phyloP scores from a whole-genome alignment of 2,888 invertebrate genomes.

The Agrilus mali region DNA sequence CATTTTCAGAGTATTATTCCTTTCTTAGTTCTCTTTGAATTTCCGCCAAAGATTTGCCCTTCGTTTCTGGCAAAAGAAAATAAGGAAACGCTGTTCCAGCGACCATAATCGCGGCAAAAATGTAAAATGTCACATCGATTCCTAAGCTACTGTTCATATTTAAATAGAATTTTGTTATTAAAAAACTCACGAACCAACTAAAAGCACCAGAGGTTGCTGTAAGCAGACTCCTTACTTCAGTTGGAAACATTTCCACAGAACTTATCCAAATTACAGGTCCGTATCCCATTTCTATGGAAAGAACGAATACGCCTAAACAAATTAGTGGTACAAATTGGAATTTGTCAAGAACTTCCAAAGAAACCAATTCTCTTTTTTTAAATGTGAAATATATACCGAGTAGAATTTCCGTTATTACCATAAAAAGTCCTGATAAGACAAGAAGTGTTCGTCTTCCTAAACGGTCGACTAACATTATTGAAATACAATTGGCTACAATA shows the following conservation, averaged over 20 bases:
- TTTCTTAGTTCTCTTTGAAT: constrained; percentile 41
- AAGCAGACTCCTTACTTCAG: constrained; percentile 64
- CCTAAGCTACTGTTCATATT: constrained; percentile 45
- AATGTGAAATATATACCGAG: too few relatives aligned
- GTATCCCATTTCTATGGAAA: constrained; percentile 69
- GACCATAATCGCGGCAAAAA: constrained; percentile 54
- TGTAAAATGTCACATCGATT: constrained; percentile 55
- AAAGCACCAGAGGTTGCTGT: constrained; percentile 67
- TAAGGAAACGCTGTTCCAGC: constrained; percentile 55
- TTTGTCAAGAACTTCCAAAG: constrained; percentile 31
- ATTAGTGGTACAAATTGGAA: constrained; percentile 64
- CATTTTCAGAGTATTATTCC: too few relatives aligned
- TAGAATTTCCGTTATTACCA: too few relatives aligned
- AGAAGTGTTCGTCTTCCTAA: too few relatives aligned
- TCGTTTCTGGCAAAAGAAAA: constrained; percentile 53
- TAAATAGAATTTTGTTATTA: constrained; percentile 62
- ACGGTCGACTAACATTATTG: too few relatives aligned
- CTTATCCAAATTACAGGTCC: constrained; percentile 85
- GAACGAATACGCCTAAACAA: constrained; percentile 61
- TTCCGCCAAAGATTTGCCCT: constrained; percentile 57
- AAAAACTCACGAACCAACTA: constrained; percentile 71
- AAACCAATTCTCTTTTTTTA: too few relatives aligned
- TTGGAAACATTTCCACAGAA: constrained; percentile 68
- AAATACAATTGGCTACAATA: too few relatives aligned
- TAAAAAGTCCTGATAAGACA: too few relatives aligned